Conservation (phyloP, 1,140 invertebrate species). For the Cydia fagiglandana region DNA sequence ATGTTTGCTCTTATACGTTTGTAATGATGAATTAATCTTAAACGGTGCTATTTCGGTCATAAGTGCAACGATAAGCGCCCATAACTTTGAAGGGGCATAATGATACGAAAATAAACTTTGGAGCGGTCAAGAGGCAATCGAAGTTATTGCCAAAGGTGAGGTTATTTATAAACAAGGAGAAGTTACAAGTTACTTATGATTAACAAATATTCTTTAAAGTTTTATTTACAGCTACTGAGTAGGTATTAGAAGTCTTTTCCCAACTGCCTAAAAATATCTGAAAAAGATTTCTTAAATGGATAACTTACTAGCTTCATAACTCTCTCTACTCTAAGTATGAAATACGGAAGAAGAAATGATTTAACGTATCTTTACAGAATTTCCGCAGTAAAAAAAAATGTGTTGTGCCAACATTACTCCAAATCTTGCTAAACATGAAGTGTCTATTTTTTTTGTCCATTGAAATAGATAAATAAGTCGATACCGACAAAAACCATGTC, state of each 20-base stretch:
- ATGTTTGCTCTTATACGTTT: slow-evolving; percentile 37
- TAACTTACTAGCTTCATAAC: too few relatives aligned
- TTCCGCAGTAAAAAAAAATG: background rate
- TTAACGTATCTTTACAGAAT: background rate
- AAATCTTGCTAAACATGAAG: background rate
- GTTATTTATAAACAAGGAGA: background rate
- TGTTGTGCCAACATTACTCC: background rate
- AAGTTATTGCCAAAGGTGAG: background rate
- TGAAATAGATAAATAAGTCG: slow-evolving; percentile 11
- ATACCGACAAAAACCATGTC: background rate
- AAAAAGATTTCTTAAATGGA: too few relatives aligned
- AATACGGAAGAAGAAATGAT: background rate
- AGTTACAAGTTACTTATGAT: background rate
- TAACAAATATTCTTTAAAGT: background rate
- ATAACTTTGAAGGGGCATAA: slow-evolving; percentile 51
- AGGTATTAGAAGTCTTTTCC: background rate
- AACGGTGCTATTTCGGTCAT: slow-evolving; percentile 57
- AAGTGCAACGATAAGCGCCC: slow-evolving; percentile 61
- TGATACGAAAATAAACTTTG: slow-evolving; percentile 57
- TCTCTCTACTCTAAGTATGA: background rate
- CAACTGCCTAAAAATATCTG: too few relatives aligned
- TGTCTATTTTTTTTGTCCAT: background rate
- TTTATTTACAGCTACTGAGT: background rate
- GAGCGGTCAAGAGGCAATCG: background rate
- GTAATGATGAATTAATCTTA: slow-evolving; percentile 57